Percentiles rank a stretch among this genome's conserved stretches.
These are phyloP conservation scores for Anastatus disparis DNA, from an alignment of 1,140 invertebrate species.

Conservation along the genomic window DNA sequence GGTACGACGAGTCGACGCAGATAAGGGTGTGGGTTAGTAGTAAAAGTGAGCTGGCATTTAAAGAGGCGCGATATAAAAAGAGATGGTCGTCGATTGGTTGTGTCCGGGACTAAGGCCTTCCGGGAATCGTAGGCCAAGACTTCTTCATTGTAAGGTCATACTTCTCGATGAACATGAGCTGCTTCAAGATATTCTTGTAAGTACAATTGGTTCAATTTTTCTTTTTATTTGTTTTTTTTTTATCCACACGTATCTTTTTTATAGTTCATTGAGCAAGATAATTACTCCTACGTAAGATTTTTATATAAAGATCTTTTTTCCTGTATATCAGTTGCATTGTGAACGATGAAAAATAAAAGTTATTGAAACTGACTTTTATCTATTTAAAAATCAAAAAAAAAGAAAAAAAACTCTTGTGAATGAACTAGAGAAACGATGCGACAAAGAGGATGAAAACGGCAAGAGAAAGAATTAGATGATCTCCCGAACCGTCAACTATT, in stretches of 20 bases:
- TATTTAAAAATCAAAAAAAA: constrained; percentile 15
- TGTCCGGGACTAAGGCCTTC: constrained; percentile 65
- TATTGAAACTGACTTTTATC: constrained; percentile 20
- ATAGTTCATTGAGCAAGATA: too few relatives aligned
- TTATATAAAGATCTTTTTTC: too few relatives aligned
- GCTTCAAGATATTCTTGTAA: constrained; percentile 73
- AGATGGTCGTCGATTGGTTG: constrained; percentile 66
- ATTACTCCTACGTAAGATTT: too few relatives aligned
- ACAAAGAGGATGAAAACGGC: too few relatives aligned
- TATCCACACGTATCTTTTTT: neutral
- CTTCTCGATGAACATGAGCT: constrained; percentile 73
- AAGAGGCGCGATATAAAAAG: constrained; percentile 21
- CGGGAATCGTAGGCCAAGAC: constrained; percentile 70
- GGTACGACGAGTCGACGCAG: neutral
- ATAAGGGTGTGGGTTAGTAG: constrained; percentile 19
- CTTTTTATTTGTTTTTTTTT: neutral
- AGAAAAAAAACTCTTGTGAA: too few relatives aligned
- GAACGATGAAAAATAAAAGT: neutral
- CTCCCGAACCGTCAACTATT: constrained; percentile 17
- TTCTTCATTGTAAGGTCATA: constrained; percentile 73
- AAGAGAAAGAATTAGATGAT: constrained; percentile 4
- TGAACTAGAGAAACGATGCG: neutral
- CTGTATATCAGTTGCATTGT: neutral
- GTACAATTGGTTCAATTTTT: constrained; percentile 42
- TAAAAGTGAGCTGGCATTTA: too few relatives aligned